Percentiles rank a stretch among this genome's conserved stretches.
Evolutionary conservation across 2,113 vertebrate genomes (phyloP).

Genomic region (Melanocharis versteri): DNA sequence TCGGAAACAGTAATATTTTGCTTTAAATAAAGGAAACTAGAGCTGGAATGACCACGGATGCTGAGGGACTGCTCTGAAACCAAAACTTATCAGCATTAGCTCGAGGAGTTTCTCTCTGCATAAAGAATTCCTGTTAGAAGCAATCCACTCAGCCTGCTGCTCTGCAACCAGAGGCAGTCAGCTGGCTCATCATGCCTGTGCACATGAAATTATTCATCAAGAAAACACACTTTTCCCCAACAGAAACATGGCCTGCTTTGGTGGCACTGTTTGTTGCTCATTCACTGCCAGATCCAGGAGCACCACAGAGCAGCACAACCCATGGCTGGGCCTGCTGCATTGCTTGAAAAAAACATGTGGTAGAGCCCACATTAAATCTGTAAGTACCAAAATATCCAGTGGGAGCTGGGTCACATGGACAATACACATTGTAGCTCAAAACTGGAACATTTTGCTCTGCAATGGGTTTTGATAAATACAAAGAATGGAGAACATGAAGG

Average conservation of each 20-base stretch:
- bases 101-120: background rate
- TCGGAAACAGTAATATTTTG: background rate
- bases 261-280: background rate
- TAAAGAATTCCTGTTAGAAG: background rate
- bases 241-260: background rate
- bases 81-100: background rate
- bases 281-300: background rate
- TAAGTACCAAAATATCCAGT: background rate
- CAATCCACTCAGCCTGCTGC: background rate
- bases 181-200: background rate
- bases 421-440: background rate
- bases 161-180: background rate
- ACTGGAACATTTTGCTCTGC: background rate
- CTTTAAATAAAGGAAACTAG: background rate
- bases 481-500: background rate
- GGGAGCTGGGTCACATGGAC: background rate
- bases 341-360: rapidly evolving
- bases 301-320: background rate
- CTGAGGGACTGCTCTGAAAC: background rate
- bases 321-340: rapidly evolving
- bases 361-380: background rate
- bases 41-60: background rate
- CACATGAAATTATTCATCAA: background rate
- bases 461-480: background rate
- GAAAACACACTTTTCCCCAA: background rate